A percentile compares a stretch with the other conserved stretches of the same genome.
Evolutionary conservation across 2,113 vertebrate genomes (phyloP).

Genomic region (Siphamia tubifer): DNA sequence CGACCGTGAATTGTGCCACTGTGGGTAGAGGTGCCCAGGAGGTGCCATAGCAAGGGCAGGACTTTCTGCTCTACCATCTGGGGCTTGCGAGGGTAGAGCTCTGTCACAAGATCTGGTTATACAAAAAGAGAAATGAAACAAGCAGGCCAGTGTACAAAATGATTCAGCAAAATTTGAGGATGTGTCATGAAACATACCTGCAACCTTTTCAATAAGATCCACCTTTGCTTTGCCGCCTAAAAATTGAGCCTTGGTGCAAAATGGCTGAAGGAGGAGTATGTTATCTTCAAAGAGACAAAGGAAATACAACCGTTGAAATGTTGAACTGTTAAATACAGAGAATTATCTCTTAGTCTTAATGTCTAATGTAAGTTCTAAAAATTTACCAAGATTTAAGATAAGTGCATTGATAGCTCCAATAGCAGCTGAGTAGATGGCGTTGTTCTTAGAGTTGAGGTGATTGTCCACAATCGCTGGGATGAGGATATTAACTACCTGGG

Average conservation of each 20-base stretch:
- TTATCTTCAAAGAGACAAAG: conserved; percentile 82
- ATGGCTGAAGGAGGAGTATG: conserved; percentile 88
- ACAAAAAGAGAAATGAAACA: neutral
- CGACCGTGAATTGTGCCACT: conserved; percentile 83
- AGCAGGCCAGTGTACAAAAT: neutral
- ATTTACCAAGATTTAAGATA: conserved; percentile 84
- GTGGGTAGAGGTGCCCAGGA: conserved; percentile 82
- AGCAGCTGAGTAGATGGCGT: conserved; percentile 87
- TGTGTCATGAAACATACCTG: conserved; percentile 79
- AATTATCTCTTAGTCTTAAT: neutral
- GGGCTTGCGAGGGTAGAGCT: conserved; percentile 88
- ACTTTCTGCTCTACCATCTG: conserved; percentile 89
- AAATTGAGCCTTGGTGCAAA: conserved; percentile 95
- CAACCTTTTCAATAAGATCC: conserved; percentile 90
- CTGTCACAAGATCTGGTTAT: conserved; percentile 83
- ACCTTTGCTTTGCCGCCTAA: conserved; percentile 93
- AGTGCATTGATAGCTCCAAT: conserved; percentile 85
- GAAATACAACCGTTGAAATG: neutral
- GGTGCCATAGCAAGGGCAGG: conserved; percentile 88
- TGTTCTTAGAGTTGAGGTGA: conserved; percentile 96
- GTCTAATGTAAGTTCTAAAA: neutral
- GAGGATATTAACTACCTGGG: conserved; percentile 89
- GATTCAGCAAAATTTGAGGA: neutral
- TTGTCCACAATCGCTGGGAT: conserved; percentile 93
- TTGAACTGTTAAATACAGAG: neutral